These are phyloP conservation scores for Drosophila bipectinata DNA, from an alignment of 1,140 invertebrate genomes.

Conservation along the genomic window DNA sequence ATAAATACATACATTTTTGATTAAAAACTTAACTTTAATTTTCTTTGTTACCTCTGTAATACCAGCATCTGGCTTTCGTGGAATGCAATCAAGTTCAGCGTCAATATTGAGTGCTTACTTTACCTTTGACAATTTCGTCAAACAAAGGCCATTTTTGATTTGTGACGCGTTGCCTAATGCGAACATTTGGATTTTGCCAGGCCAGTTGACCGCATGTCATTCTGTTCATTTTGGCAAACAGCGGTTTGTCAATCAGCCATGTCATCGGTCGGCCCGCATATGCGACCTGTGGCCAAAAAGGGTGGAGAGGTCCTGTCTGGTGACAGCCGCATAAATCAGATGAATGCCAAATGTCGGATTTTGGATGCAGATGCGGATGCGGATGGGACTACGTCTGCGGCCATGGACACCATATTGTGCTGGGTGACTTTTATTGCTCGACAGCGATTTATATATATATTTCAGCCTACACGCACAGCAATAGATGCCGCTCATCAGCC, in stretches of 20 bases:
- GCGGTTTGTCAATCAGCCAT: slow-evolving; percentile 73
- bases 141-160: slow-evolving; percentile 31
- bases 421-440: slow-evolving; percentile 57
- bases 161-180: background rate
- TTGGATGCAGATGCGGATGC: slow-evolving; percentile 33
- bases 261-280: slow-evolving; percentile 45
- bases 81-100: slow-evolving; percentile 25
- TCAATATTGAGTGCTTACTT: slow-evolving; percentile 2
- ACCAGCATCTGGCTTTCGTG: background rate
- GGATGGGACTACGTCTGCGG: slow-evolving; percentile 11
- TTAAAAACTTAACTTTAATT: no score
- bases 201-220: slow-evolving; percentile 55
- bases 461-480: slow-evolving; percentile 41
- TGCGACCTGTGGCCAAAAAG: slow-evolving; percentile 12
- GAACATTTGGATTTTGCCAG: slow-evolving; percentile 5
- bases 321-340: slow-evolving; percentile 78
- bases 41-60: no score
- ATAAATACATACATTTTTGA: no score
- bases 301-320: slow-evolving; percentile 2
- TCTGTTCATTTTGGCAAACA: slow-evolving; percentile 74
- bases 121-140: slow-evolving; percentile 5
- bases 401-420: slow-evolving; percentile 45
- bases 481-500: slow-evolving; percentile 33
- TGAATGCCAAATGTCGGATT: slow-evolving; percentile 49
- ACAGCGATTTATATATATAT: slow-evolving; percentile 57